Conservation (phyloP, 2,888 invertebrate species). For the Sesamia inferens region DNA sequence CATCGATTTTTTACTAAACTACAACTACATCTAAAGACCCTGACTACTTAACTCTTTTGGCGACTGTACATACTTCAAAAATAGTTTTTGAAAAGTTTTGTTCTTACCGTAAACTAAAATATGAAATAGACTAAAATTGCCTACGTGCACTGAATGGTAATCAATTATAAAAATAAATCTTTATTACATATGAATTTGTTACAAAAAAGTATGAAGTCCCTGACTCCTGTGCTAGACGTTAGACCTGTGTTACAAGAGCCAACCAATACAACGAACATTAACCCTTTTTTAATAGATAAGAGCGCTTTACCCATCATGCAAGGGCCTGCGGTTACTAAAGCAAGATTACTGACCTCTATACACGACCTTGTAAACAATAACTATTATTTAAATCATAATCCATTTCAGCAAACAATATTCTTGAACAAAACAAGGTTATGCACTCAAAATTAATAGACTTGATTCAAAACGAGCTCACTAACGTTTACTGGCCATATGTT, state of each 20-base stretch:
- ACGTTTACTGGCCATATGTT: constrained; percentile 40
- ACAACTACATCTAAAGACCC: no score
- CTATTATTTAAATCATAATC: constrained; percentile 32
- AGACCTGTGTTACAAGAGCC: no score
- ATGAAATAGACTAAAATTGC: neutral
- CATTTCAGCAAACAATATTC: constrained; percentile 17
- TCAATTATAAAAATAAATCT: neutral
- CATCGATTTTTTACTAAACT: no score
- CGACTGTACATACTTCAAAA: neutral
- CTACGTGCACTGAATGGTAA: neutral
- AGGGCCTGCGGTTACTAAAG: neutral
- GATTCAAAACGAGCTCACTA: constrained; percentile 34
- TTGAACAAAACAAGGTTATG: constrained; percentile 35
- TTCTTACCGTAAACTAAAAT: neutral
- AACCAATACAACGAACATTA: neutral
- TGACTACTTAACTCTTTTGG: no score
- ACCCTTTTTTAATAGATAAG: neutral
- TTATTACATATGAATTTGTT: no score
- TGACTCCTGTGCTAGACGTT: no score
- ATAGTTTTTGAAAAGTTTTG: neutral
- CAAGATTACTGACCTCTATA: neutral
- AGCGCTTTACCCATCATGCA: no score
- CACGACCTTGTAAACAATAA: constrained; percentile 25
- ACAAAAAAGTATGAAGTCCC: no score
- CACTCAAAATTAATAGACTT: constrained; percentile 49